Percentiles rank a stretch among this genome's conserved stretches.
Evolutionary conservation across 2,113 vertebrate genomes (phyloP).

Genomic region (Cyrtonyx montezumae): DNA sequence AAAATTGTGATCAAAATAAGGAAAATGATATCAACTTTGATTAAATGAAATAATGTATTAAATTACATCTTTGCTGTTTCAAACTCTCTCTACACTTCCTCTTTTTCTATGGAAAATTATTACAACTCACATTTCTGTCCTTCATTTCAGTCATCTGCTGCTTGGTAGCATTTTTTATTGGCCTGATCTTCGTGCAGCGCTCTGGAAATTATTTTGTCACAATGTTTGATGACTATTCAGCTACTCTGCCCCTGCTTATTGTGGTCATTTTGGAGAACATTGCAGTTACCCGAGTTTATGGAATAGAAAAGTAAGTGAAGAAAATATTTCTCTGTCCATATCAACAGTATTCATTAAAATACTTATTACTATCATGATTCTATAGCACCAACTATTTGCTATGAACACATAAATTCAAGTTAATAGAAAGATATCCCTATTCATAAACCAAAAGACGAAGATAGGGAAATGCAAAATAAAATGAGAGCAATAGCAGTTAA

Average conservation of each 20-base stretch:
- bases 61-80: neutral
- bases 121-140: conserved; percentile 20
- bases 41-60: rapidly evolving
- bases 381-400: neutral
- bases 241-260: conserved; percentile 93
- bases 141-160: conserved; percentile 88
- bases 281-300: conserved; percentile 92
- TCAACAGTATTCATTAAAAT: neutral
- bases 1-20: neutral
- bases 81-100: neutral
- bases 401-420: neutral
- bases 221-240: conserved; percentile 99
- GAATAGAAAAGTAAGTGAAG: conserved; percentile 90
- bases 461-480: neutral
- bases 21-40: neutral
- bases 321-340: neutral
- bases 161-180: conserved; percentile 89
- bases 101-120: neutral
- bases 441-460: neutral
- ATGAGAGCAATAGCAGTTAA: neutral
- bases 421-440: neutral
- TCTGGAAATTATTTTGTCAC: conserved; percentile 98
- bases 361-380: neutral
- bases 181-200: conserved; percentile 94
- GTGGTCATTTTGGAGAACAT: conserved; percentile 94